Base-by-base conservation (phyloP, 2,888 invertebrate species). In the Cryptus armator region DNA sequence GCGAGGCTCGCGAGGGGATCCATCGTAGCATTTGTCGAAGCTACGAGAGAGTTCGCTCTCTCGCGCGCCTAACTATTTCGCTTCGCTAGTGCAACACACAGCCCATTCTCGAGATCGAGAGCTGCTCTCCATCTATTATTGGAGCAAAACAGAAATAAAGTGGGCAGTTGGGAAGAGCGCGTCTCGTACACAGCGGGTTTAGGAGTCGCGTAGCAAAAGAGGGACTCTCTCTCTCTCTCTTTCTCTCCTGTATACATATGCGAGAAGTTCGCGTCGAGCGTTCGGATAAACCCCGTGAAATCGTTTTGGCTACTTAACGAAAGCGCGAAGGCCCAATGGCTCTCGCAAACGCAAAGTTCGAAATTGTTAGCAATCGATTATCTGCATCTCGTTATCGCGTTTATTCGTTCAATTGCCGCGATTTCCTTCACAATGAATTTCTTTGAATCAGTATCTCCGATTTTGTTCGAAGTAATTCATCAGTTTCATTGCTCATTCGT, bases 141-240 rank as follows among this genome's bases (percentile, higher is more conserved):
- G 90, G 90, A 90, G 87, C 90, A 88, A 90, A 90, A 89, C 89
- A 90, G 89, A 90, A 90, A 90, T 90, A 90, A 90, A 90, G 90
- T 89, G 89, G 89, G 86, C 88, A 89, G 89, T 82, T 79, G 84
- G 81, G 68, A 78, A 24, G 78, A 78, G 62, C 59, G 68, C 75
- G 51, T 70, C 74, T 53, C 48, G 74, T 56, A 62, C 75, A 19
- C 64, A 19, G 24, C 74, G 44, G 74, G 74, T 59, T 46, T 59
- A 74, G 46, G 62, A 62, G 46, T 68, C 48, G 48, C 68, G 66
- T 4, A 37, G 19, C 48, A 19, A 16, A 46, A 12, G 72, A 9
- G 24, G 2, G 29, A 1, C 44, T 14, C 14, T 48, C 4, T n/a
- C 4, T n/a, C 14, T 48, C 48, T n/a, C 14, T 48, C 14, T 48